Conservation (phyloP, 2,888 invertebrate genomes). For the Zygothrica quintamaculata region DNA sequence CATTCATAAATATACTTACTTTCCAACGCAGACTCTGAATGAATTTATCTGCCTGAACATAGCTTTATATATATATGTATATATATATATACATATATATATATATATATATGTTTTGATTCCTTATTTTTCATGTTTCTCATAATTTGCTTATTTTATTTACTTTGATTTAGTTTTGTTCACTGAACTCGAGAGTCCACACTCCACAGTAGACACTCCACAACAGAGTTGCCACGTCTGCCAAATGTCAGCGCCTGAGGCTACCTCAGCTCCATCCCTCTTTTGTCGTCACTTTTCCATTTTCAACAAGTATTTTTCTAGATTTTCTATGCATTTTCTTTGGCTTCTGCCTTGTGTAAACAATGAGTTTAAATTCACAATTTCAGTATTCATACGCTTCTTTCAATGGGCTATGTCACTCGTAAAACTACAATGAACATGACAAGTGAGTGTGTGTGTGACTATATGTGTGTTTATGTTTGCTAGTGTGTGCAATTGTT, state of each 20-base stretch:
- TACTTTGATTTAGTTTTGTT: conserved; percentile 48
- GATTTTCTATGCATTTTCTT: conserved; percentile 35
- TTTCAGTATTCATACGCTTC: conserved; percentile 37
- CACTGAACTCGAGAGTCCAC: too few species aligned
- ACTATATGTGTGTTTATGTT: conserved; percentile 1
- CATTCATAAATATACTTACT: too few species aligned
- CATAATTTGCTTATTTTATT: conserved; percentile 73
- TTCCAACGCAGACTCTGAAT: conserved; percentile 33
- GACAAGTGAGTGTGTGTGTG: background rate
- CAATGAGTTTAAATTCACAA: conserved; percentile 57
- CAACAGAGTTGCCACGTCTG: conserved; percentile 15
- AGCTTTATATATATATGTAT: conserved; percentile 3
- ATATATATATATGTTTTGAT: conserved; percentile 1
- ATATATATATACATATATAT: too few species aligned
- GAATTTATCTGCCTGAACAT: conserved; percentile 54
- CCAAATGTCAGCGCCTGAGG: conserved; percentile 20
- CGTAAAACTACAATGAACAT: conserved; percentile 55
- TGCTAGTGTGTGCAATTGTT: background rate
- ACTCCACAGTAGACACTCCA: too few species aligned
- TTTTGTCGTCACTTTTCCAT: conserved; percentile 5
- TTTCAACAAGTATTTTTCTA: conserved; percentile 5
- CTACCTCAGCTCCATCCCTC: background rate
- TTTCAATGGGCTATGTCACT: conserved; percentile 60
- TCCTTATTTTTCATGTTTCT: conserved; percentile 27
- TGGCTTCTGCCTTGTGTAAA: conserved; percentile 43